Evolutionary conservation across 2,797 vertebrate genomes (phyloP), one percentile per base, ranked within the genome.

Genomic region (Brachyrhaphis roseni): DNA sequence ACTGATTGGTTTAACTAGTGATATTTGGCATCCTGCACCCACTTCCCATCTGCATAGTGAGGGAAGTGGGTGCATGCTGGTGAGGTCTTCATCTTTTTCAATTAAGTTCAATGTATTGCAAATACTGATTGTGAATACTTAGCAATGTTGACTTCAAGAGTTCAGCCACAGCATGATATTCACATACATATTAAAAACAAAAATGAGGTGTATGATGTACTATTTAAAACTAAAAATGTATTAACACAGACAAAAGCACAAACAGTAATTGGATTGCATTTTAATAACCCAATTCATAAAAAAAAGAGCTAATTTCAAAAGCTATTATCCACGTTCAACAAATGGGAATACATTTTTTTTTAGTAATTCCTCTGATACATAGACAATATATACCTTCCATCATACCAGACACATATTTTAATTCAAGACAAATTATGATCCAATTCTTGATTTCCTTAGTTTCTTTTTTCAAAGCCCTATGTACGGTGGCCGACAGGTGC

Each of bases 401-500:
- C n/a, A 57, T 10, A 57, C 55, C n/a, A 28, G 4, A 59, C 12
- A 16, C n/a, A 59, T 31, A n/a, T 57, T 59, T 28, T 59, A 31
- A 31, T 59, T 59, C 8, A 59, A 31, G 55, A 59, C n/a, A 15
- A 26, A 28, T 59, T 59, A 59, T 31, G 2, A 59, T 23, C 53
- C 16, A 16, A 49, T 57, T 57, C 53, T 46, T n/a, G 23, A 6
- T 12, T 31, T 46, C 7, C 39, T 78, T 28, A 26, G 31, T 78
- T 77, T 82, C 49, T 43, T 26, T 43, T 72, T 23, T 31, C 51
- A 31, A 62, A 64, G 51, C 77, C n/a, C n/a, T n/a, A n/a, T n/a
- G n/a, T n/a, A n/a, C n/a, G n/a, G n/a, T n/a, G n/a, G n/a, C n/a
- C n/a, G n/a, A n/a, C n/a, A n/a, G n/a, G n/a, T n/a, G n/a, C n/a